Evolutionary conservation across 2,888 invertebrate species (phyloP), one percentile per base, ranked within the genome.

Genomic region (Pyrrhia umbra): DNA sequence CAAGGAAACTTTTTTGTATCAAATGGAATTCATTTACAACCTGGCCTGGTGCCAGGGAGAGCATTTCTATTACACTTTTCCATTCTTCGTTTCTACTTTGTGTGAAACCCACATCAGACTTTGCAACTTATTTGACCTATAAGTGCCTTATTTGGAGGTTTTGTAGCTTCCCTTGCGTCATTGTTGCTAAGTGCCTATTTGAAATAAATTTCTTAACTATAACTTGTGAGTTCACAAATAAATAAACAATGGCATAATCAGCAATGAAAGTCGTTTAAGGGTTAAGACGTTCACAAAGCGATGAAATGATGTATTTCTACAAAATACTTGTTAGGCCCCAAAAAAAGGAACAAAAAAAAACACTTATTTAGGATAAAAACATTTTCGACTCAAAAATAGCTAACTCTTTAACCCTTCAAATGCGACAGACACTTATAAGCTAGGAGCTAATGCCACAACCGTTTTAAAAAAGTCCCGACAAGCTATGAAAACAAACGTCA

Each of bases 1-100:
- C 15, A 64, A 34, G 18, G 21, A 55, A 64, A 55, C 25, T 51
- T 66, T 74, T 68, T 77, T 57, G 23, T 50, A 57, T 54, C 54
- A 67, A 73, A 68, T 52, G 21, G 60, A 50, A 58, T 69, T 58
- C 64, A 64, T 65, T 77, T 56, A 58, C 63, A 34, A 55, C 20
- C 63, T 77, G 77, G 77, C 68, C 6, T 9, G 27, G 30, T 39
- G 75, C 77, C 77, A 77, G 62, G 34, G 18, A 37, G 51, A 21
- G 23, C 39, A 61, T 68, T 67, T 77, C 79, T 61, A 75, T 78
- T 63, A 67, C 27, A 58, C 8, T 42, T 46, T 23, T 23, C 42
- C 46, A 39, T 42, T 45, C 23, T 55, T 15, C 4, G 39, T 70
- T 62, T 10, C 13, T 39, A 9, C 4, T 49, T 34, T 13, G 0